These are phyloP conservation scores for Oikopleura albicans DNA, from an alignment of 23 tunicate species.

Conservation along the genomic window DNA sequence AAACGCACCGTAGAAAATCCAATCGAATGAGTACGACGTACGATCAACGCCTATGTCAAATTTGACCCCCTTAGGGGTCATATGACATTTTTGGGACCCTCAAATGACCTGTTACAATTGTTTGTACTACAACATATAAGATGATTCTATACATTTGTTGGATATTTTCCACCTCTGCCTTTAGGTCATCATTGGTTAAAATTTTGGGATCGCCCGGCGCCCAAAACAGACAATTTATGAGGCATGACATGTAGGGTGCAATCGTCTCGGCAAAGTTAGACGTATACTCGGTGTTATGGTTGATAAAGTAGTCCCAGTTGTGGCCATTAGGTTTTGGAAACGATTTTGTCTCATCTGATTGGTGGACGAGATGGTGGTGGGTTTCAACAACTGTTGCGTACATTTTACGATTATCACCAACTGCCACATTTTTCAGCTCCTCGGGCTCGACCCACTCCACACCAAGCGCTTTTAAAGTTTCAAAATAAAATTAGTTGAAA, in stretches of 20 bases:
- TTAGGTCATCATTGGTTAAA: constrained; percentile 31
- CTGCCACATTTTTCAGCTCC: constrained; percentile 63
- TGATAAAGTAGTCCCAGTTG: not conserved
- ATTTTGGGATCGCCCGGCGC: constrained; percentile 73
- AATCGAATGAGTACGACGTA: too few relatives aligned
- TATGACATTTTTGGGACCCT: too few relatives aligned
- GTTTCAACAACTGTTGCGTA: constrained; percentile 76
- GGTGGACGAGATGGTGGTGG: constrained; percentile 66
- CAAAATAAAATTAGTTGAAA: not conserved
- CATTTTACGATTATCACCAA: constrained; percentile 38
- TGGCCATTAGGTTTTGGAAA: not conserved
- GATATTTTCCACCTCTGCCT: not conserved
- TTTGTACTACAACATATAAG: too few relatives aligned
- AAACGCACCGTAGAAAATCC: too few relatives aligned
- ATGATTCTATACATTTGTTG: too few relatives aligned
- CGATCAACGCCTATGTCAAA: too few relatives aligned
- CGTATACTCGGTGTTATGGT: not conserved
- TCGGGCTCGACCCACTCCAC: constrained; percentile 52
- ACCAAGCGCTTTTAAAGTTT: constrained; percentile 1
- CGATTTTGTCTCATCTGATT: constrained; percentile 31
- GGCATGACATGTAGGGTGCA: constrained; percentile 90
- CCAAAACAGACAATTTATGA: constrained; percentile 89
- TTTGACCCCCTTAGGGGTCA: too few relatives aligned
- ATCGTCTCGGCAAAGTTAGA: constrained; percentile 23
- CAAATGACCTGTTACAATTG: too few relatives aligned